phyloP scores from a whole-genome alignment of 2,113 vertebrate genomes.

The Brachypteracias leptosomus region DNA sequence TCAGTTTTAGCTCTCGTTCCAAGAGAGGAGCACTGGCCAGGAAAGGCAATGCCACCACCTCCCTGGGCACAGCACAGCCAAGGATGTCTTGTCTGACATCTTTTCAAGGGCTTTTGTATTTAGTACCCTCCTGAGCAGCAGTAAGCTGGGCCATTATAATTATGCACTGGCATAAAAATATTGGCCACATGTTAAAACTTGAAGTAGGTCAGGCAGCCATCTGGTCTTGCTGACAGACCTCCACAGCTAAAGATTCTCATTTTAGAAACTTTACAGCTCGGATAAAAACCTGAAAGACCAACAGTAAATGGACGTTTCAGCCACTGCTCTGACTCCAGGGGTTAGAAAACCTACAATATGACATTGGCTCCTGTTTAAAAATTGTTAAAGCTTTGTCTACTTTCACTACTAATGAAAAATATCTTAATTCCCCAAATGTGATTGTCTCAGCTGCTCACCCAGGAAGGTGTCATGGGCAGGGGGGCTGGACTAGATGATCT shows the following conservation, averaged over 20 bases:
- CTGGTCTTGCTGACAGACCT: neutral
- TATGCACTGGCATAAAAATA: neutral
- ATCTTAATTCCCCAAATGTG: fast-evolving
- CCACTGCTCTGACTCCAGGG: neutral
- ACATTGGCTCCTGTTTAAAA: neutral
- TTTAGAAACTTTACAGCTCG: neutral
- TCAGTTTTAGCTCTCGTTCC: neutral
- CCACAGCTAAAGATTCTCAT: neutral
- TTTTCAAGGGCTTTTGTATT: neutral
- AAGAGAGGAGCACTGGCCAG: neutral
- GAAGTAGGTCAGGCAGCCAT: constrained; percentile 39
- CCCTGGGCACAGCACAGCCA: neutral
- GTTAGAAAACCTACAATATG: neutral
- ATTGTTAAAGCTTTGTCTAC: neutral
- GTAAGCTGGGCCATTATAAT: neutral
- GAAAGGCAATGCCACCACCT: neutral
- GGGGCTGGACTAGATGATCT: too few species aligned
- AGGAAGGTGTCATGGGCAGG: neutral
- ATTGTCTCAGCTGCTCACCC: neutral
- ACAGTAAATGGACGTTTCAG: neutral
- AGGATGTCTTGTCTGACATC: fast-evolving
- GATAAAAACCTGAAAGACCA: neutral
- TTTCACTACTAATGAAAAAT: neutral
- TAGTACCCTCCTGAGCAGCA: neutral
- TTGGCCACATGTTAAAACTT: neutral